A percentile compares a stretch with the other conserved stretches of the same genome.
Conservation (phyloP, 1,140 invertebrate species). For the Popillia japonica region DNA sequence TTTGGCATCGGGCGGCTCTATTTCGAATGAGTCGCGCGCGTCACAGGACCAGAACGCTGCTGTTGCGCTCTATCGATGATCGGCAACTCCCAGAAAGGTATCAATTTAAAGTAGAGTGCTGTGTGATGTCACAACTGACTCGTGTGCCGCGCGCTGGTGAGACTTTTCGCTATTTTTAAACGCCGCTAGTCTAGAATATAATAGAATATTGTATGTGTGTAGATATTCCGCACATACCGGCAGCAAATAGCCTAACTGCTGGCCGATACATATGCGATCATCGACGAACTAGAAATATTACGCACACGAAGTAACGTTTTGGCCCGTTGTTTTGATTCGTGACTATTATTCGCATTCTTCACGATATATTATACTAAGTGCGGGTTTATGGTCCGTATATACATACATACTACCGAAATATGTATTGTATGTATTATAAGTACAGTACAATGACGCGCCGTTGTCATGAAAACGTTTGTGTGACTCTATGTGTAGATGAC, state of each 20-base stretch:
- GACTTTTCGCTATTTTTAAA: constrained; percentile 46
- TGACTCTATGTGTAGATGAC: constrained; percentile 18
- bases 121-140: constrained; percentile 48
- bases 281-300: constrained; percentile 32
- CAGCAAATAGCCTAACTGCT: background rate
- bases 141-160: constrained; percentile 43
- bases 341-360: constrained; percentile 7
- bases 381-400: constrained; percentile 1
- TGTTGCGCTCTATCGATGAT: background rate
- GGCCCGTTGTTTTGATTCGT: constrained; percentile 22
- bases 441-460: background rate
- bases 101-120: constrained; percentile 46
- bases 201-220: constrained; percentile 33
- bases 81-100: constrained; percentile 52
- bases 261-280: constrained; percentile 23
- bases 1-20: constrained; percentile 40
- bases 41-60: constrained; percentile 32
- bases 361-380: background rate
- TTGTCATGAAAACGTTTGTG: background rate
- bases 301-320: background rate
- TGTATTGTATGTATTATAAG: background rate
- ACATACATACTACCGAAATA: background rate
- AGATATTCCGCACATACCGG: too few species aligned
- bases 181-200: constrained; percentile 41
- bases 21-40: constrained; percentile 31